Conservation (phyloP, 1,140 invertebrate species). For the Teleopsis dalmanni region DNA sequence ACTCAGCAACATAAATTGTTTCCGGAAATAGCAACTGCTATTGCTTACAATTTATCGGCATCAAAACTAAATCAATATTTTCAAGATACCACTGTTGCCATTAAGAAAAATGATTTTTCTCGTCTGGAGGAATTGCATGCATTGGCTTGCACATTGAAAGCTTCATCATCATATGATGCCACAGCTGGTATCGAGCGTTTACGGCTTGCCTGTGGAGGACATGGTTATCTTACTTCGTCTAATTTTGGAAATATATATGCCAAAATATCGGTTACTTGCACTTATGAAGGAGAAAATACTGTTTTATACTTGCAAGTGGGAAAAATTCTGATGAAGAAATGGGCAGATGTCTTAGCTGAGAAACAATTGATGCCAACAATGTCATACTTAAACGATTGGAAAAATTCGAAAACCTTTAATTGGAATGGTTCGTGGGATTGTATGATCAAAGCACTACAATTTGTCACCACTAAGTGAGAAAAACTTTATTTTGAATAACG, state of each 20-base stretch:
- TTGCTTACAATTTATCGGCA: slow-evolving; percentile 66
- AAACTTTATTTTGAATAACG: background rate
- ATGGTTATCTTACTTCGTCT: slow-evolving; percentile 79
- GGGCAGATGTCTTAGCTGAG: slow-evolving; percentile 52
- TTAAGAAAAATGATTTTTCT: slow-evolving; percentile 68
- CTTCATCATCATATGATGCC: slow-evolving; percentile 65
- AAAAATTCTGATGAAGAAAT: slow-evolving; percentile 65
- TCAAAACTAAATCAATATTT: slow-evolving; percentile 69
- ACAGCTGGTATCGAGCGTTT: slow-evolving; percentile 63
- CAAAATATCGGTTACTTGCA: slow-evolving; percentile 70
- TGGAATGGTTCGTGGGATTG: slow-evolving; percentile 55
- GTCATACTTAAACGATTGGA: slow-evolving; percentile 49
- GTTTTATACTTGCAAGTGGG: slow-evolving; percentile 86
- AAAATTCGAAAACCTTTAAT: slow-evolving; percentile 27
- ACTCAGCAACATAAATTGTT: slow-evolving; percentile 87
- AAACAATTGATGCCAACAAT: slow-evolving; percentile 51
- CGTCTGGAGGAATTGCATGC: slow-evolving; percentile 78
- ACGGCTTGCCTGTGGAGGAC: slow-evolving; percentile 81
- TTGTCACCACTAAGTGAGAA: slow-evolving; percentile 58
- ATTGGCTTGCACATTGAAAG: slow-evolving; percentile 79
- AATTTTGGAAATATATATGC: slow-evolving; percentile 74
- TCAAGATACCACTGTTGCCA: slow-evolving; percentile 63
- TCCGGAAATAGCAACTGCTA: slow-evolving; percentile 64
- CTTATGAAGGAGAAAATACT: slow-evolving; percentile 91
- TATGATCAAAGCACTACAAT: slow-evolving; percentile 55